Evolutionary conservation across 2,113 vertebrate genomes (phyloP).

Genomic region (Phylloscopus whistleri): DNA sequence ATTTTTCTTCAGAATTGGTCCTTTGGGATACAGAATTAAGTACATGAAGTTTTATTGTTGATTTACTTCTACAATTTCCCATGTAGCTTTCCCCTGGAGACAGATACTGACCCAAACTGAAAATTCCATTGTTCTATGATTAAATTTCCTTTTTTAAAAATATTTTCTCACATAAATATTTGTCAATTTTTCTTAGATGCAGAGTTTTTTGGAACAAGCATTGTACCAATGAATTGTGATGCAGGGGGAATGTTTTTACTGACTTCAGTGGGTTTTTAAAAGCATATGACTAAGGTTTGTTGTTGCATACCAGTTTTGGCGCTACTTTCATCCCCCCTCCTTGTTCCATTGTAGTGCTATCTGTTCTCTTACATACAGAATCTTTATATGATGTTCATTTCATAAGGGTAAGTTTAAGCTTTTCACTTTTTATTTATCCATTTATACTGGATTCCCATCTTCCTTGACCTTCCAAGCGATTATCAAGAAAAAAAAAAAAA

Average conservation of each 20-base stretch:
- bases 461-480: not conserved
- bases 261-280: not conserved
- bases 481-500: not conserved
- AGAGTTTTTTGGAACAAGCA: not conserved
- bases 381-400: not conserved
- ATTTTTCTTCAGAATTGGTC: not conserved
- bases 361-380: not conserved
- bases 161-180: not conserved
- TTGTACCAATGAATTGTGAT: not conserved
- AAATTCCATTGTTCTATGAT: not conserved
- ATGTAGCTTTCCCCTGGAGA: not conserved
- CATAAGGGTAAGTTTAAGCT: not conserved
- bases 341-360: not conserved
- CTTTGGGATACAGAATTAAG: not conserved
- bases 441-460: not conserved
- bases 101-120: not conserved
- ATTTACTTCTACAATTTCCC: not conserved
- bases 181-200: fast-evolving
- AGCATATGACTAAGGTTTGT: not conserved
- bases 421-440: not conserved
- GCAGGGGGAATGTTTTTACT: not conserved
- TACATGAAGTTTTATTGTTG: not conserved
- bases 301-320: not conserved
- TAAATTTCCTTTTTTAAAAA: not conserved
- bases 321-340: not conserved